A percentile compares a stretch with the other conserved stretches of the same genome.
phyloP scores from a whole-genome alignment of 2,888 invertebrate species.

The Lithophane socia region DNA sequence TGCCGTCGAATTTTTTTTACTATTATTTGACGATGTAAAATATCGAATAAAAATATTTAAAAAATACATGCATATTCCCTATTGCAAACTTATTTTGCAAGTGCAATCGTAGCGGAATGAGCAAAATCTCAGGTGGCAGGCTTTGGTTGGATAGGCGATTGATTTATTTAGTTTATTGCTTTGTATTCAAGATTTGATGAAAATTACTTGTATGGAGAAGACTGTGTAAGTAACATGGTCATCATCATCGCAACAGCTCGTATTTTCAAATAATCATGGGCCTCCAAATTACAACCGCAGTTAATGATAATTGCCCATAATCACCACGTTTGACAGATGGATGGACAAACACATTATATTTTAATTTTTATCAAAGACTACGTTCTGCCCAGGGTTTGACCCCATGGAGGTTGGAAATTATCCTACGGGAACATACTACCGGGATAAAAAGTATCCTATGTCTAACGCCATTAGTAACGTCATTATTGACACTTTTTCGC shows the following conservation, averaged over 20 bases:
- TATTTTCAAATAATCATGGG: neutral
- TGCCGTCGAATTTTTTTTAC: too few species aligned
- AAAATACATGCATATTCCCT: too few species aligned
- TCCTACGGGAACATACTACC: too few species aligned
- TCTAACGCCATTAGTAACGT: neutral
- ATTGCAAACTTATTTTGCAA: neutral
- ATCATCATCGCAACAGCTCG: neutral
- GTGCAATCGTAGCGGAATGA: neutral
- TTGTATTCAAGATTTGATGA: neutral
- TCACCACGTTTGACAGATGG: neutral
- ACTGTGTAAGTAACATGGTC: too few species aligned
- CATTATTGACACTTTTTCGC: neutral
- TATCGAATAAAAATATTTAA: too few species aligned
- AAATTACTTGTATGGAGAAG: neutral
- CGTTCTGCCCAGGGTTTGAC: too few species aligned
- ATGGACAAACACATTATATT: neutral
- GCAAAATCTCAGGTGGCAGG: neutral
- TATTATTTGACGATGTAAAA: too few species aligned
- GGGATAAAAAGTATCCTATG: too few species aligned
- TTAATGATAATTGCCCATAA: neutral
- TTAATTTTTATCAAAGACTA: neutral
- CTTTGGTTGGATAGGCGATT: neutral
- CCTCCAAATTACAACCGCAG: neutral
- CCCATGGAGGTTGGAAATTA: too few species aligned
- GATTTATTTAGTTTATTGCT: neutral